A percentile compares a stretch with the other conserved stretches of the same genome.
Evolutionary conservation across 2,113 vertebrate species (phyloP).

Genomic region (Nibea albiflora): DNA sequence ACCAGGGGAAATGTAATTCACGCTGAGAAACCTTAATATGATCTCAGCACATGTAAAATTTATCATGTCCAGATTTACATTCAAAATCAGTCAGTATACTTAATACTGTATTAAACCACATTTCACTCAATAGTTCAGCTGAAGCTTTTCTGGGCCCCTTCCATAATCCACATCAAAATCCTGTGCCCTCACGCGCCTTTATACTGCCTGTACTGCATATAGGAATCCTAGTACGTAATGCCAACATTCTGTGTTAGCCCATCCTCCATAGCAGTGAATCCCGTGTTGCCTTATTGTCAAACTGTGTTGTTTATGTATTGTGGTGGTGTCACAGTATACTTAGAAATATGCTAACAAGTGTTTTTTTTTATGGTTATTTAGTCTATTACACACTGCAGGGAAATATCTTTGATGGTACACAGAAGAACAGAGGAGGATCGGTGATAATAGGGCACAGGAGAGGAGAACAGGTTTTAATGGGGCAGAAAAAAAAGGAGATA

Average conservation of each 20-base stretch:
- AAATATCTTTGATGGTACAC: constrained; percentile 65
- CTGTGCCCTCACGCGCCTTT: neutral
- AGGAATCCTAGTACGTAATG: neutral
- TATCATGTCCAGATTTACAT: constrained; percentile 22
- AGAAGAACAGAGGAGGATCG: constrained; percentile 56
- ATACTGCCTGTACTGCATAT: neutral
- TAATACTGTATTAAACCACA: constrained; percentile 38
- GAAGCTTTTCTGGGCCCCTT: constrained; percentile 2
- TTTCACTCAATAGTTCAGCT: constrained; percentile 15
- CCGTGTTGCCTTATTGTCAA: constrained; percentile 34
- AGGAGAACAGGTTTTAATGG: constrained; percentile 71
- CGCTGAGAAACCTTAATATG: constrained; percentile 9
- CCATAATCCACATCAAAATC: constrained; percentile 35
- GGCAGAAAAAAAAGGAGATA: constrained; percentile 60
- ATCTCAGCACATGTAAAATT: constrained; percentile 40
- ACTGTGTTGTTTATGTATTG: constrained; percentile 34
- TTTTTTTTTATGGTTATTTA: constrained; percentile 67
- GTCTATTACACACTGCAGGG: constrained; percentile 67
- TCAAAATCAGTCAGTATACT: constrained; percentile 18
- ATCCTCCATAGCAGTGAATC: constrained; percentile 6
- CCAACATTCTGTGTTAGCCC: neutral
- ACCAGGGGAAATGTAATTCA: constrained; percentile 12
- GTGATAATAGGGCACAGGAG: constrained; percentile 70
- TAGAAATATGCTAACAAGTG: constrained; percentile 66
- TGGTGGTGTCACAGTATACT: constrained; percentile 37